These are phyloP conservation scores for Sinocyclocheilus rhinocerous DNA, from an alignment of 2,113 vertebrate genomes.

Conservation along the genomic window DNA sequence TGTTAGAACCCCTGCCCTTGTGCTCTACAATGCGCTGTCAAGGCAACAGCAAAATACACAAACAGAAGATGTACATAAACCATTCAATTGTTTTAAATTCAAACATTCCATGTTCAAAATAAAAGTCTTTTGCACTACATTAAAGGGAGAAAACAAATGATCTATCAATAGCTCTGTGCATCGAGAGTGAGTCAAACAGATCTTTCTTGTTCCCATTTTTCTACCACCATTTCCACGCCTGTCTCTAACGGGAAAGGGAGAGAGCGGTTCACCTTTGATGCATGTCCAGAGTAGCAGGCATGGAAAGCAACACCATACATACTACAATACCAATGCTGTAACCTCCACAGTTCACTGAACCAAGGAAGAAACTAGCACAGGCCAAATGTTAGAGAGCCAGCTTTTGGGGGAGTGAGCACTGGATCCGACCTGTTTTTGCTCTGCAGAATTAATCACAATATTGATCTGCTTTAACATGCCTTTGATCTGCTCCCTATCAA, in stretches of 20 bases:
- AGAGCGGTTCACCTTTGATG: slow-evolving; percentile 38
- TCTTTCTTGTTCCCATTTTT: too few species aligned
- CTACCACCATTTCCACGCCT: neutral
- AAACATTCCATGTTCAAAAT: neutral
- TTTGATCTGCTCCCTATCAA: neutral
- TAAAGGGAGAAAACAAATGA: neutral
- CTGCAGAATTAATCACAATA: slow-evolving; percentile 1
- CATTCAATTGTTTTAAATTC: neutral
- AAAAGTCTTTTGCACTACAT: neutral
- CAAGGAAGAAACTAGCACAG: neutral
- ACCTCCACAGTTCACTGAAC: slow-evolving; percentile 42
- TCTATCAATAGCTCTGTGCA: neutral
- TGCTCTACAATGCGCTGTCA: neutral
- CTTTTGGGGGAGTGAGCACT: neutral
- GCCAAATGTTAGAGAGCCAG: neutral
- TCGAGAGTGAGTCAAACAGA: neutral
- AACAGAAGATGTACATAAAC: neutral
- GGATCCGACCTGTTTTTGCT: too few species aligned
- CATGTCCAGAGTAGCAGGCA: slow-evolving; percentile 39
- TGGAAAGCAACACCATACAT: slow-evolving; percentile 31
- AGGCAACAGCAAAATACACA: neutral
- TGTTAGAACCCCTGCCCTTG: neutral
- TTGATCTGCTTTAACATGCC: slow-evolving; percentile 16
- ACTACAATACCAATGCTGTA: slow-evolving; percentile 15
- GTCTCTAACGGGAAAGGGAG: neutral